Percentiles rank a stretch among this genome's conserved stretches.
phyloP scores from a whole-genome alignment of 2,888 invertebrate species.

The Peribatodes rhomboidaria region DNA sequence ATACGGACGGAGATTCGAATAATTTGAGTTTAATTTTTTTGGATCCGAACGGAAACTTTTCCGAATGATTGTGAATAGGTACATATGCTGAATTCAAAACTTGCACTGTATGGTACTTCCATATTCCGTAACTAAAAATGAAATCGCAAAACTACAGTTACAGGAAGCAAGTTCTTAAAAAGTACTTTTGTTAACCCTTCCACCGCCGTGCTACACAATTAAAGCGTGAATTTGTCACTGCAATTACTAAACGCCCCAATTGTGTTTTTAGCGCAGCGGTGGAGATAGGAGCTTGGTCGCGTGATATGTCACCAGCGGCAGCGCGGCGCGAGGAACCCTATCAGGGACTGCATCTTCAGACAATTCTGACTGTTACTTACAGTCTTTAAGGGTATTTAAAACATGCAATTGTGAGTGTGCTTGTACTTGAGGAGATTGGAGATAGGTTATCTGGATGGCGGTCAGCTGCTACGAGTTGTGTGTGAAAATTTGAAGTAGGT shows the following conservation, averaged over 20 bases:
- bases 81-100: no score
- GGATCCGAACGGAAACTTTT: no score
- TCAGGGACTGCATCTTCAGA: constrained; percentile 59
- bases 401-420: constrained; percentile 23
- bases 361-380: constrained; percentile 63
- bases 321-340: constrained; percentile 48
- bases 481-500: background rate
- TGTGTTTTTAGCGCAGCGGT: constrained; percentile 43
- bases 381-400: constrained; percentile 26
- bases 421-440: constrained; percentile 3
- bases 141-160: background rate
- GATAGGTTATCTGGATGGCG: constrained; percentile 2
- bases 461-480: constrained; percentile 4
- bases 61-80: no score
- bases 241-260: constrained; percentile 40
- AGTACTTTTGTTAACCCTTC: background rate
- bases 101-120: no score
- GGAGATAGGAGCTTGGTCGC: constrained; percentile 64
- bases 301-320: constrained; percentile 70
- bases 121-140: background rate
- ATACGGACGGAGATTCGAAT: no score
- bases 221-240: constrained; percentile 16
- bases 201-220: background rate
- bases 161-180: background rate
- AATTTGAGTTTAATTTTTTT: no score